Evolutionary conservation across 2,797 vertebrate genomes (phyloP).

Genomic region (Huso huso): DNA sequence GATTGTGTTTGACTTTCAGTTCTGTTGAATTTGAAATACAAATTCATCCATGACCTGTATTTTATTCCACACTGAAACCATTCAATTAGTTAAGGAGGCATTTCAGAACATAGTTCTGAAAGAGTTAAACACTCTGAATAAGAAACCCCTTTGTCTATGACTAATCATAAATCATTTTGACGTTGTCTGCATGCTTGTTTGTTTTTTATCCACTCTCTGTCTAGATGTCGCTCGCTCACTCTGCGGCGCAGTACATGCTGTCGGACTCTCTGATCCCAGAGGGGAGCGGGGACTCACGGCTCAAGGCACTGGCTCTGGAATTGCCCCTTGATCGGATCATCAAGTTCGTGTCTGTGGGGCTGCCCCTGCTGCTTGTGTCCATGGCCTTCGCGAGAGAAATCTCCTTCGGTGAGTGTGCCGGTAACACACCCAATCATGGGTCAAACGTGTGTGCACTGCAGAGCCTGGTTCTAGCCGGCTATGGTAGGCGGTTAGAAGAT

Average conservation of each 20-base stretch:
- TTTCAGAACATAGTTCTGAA: too few species aligned
- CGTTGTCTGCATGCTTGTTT: too few species aligned
- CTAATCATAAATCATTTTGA: background rate
- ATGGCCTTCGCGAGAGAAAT: slow-evolving; percentile 86
- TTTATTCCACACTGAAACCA: too few species aligned
- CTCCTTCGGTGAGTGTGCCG: slow-evolving; percentile 65
- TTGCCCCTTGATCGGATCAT: slow-evolving; percentile 84
- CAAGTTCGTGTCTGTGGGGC: slow-evolving; percentile 81
- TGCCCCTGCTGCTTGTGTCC: slow-evolving; percentile 81
- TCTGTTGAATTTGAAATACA: too few species aligned
- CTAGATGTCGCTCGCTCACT: slow-evolving; percentile 82
- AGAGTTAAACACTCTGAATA: background rate
- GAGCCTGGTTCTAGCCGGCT: background rate
- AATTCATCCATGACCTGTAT: too few species aligned
- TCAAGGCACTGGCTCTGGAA: slow-evolving; percentile 74
- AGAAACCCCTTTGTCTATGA: background rate
- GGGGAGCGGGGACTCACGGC: slow-evolving; percentile 41
- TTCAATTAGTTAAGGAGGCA: too few species aligned
- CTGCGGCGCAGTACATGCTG: slow-evolving; percentile 84
- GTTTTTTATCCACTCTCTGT: slow-evolving; percentile 14
- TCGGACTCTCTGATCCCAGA: slow-evolving; percentile 82
- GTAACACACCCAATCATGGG: slow-evolving; percentile 9
- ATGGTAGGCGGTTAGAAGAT: background rate
- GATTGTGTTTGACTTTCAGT: too few species aligned
- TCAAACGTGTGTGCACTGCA: slow-evolving; percentile 6